phyloP scores from a whole-genome alignment of 2,888 invertebrate species.

The Tenthredo livida region DNA sequence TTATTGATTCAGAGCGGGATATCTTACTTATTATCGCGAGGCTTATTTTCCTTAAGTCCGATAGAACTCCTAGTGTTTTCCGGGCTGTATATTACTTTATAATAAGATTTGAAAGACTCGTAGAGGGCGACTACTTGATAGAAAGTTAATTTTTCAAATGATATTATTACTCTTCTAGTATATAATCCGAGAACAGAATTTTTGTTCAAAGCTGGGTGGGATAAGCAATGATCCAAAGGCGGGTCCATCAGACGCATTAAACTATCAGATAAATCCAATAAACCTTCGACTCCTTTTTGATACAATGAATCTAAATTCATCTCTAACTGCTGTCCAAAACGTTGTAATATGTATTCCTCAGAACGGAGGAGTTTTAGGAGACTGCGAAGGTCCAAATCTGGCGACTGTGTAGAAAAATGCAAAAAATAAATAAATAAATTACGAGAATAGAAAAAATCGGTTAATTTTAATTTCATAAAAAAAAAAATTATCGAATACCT shows the following conservation, averaged over 20 bases:
- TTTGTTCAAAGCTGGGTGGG: slow-evolving; percentile 68
- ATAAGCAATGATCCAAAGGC: slow-evolving; percentile 68
- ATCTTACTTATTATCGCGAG: slow-evolving; percentile 18
- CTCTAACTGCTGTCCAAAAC: slow-evolving; percentile 83
- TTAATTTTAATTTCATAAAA: slow-evolving; percentile 49
- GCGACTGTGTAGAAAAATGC: slow-evolving; percentile 83
- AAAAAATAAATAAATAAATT: neutral
- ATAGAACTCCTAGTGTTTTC: neutral
- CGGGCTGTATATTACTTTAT: neutral
- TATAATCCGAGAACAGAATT: slow-evolving; percentile 85
- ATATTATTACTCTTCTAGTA: slow-evolving; percentile 88
- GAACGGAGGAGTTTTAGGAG: slow-evolving; percentile 84
- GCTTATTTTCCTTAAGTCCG: neutral
- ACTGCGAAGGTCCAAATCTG: slow-evolving; percentile 88
- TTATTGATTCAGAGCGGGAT: neutral
- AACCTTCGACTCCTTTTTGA: slow-evolving; percentile 80
- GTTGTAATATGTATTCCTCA: slow-evolving; percentile 81
- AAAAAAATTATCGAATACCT: slow-evolving; percentile 78
- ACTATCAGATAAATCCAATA: slow-evolving; percentile 83
- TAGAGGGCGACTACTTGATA: slow-evolving; percentile 89
- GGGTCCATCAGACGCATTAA: slow-evolving; percentile 84
- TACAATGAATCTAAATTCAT: slow-evolving; percentile 81
- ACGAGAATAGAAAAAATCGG: neutral
- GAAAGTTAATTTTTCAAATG: slow-evolving; percentile 91
- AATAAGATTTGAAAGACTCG: slow-evolving; percentile 81